Evolutionary conservation across 1,140 invertebrate species (phyloP).

Genomic region (Drosophila busckii): DNA sequence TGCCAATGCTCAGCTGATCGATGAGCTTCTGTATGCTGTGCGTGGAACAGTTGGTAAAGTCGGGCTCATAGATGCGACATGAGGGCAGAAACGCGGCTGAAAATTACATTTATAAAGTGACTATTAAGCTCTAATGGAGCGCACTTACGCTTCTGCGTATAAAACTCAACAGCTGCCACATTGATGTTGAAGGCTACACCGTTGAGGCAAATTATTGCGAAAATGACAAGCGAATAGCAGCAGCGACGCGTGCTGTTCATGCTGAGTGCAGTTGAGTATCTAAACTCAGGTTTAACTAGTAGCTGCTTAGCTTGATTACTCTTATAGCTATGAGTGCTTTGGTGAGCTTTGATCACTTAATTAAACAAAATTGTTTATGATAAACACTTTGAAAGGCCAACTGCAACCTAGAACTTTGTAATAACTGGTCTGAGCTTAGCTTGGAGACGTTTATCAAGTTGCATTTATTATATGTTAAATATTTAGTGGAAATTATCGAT

Average conservation of each 20-base stretch:
- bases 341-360: conserved; percentile 18
- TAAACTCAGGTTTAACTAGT: conserved; percentile 5
- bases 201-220: conserved; percentile 30
- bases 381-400: conserved; percentile 4
- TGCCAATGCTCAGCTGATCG: conserved; percentile 80
- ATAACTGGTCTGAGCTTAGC: conserved; percentile 2
- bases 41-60: conserved; percentile 83
- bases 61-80: conserved; percentile 81
- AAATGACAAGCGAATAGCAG: conserved; percentile 7
- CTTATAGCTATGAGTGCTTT: conserved; percentile 11
- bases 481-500: conserved; percentile 51
- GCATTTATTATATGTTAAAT: too few species aligned
- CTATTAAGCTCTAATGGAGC: neutral
- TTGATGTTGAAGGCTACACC: conserved; percentile 8
- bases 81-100: conserved; percentile 83
- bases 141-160: conserved; percentile 57
- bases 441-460: too few species aligned
- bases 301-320: conserved; percentile 24
- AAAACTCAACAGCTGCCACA: conserved; percentile 40
- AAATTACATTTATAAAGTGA: conserved; percentile 27
- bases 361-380: conserved; percentile 25
- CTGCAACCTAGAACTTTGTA: neutral
- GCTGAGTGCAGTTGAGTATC: conserved; percentile 9
- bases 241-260: conserved; percentile 36
- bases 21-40: conserved; percentile 82